Conservation (phyloP, 2,888 invertebrate species). For the Drosophila barbarae region DNA sequence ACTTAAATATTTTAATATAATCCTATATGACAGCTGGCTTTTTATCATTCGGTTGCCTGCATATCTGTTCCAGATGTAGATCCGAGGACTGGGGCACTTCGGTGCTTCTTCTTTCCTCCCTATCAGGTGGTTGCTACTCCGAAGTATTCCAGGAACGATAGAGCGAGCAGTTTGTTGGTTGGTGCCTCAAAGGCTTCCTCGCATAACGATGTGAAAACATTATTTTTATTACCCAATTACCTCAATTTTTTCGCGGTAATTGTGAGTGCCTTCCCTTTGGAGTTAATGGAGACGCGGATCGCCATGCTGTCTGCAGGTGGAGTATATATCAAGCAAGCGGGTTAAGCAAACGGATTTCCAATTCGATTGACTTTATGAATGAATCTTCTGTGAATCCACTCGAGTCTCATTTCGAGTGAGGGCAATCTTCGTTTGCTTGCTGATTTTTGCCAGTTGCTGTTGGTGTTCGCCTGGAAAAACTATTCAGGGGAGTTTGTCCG, state of each 20-base stretch:
- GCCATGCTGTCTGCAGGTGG: conserved; percentile 54
- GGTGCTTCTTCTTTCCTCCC: conserved; percentile 13
- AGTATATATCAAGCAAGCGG: conserved; percentile 41
- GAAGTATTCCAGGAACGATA: conserved; percentile 34
- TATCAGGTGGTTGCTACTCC: conserved; percentile 40
- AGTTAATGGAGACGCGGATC: conserved; percentile 28
- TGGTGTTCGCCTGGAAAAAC: conserved; percentile 48
- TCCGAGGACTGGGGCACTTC: conserved; percentile 14
- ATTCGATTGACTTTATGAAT: conserved; percentile 69
- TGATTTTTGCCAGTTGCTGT: conserved; percentile 18
- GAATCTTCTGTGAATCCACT: conserved; percentile 53
- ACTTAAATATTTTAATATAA: neutral
- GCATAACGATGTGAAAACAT: conserved; percentile 74
- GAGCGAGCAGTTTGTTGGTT: conserved; percentile 41
- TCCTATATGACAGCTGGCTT: neutral
- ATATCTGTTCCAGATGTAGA: conserved; percentile 22
- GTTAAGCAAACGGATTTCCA: conserved; percentile 71
- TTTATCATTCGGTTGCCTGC: conserved; percentile 5
- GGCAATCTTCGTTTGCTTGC: conserved; percentile 51
- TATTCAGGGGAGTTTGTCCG: conserved; percentile 36
- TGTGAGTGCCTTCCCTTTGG: conserved; percentile 50
- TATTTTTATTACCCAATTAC: conserved; percentile 78
- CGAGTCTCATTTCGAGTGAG: conserved; percentile 4
- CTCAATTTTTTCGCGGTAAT: conserved; percentile 77
- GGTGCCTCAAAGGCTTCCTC: conserved; percentile 19